Percentiles rank a stretch among this genome's conserved stretches.
These are phyloP conservation scores for Rousettus madagascariensis DNA, from an alignment of 2,797 vertebrate genomes.

Conservation along the genomic window DNA sequence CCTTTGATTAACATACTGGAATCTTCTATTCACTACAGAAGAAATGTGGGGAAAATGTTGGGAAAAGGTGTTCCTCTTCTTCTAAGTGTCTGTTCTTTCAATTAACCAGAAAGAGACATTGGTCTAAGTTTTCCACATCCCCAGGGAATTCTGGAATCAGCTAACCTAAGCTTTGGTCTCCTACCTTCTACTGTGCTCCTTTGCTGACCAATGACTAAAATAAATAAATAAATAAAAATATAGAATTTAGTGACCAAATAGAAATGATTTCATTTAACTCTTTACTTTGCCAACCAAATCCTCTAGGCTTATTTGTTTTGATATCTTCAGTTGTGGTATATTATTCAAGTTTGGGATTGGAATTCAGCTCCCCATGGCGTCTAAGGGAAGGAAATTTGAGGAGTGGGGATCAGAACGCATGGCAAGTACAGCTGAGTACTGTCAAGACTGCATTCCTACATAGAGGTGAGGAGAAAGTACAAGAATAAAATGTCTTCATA, in stretches of 20 bases:
- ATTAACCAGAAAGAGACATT: not conserved
- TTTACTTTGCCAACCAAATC: not conserved
- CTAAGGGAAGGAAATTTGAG: slow-evolving; percentile 38
- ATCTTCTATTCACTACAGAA: not conserved
- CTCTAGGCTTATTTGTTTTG: slow-evolving; percentile 22
- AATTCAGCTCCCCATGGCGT: not conserved
- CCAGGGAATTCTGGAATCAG: not conserved
- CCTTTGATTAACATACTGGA: not conserved
- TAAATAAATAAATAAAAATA: not conserved
- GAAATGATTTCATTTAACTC: slow-evolving; percentile 20
- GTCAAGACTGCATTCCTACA: not conserved
- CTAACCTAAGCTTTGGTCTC: not conserved
- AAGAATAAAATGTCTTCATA: slow-evolving; percentile 24
- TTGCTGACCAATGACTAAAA: not conserved
- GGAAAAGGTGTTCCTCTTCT: not conserved
- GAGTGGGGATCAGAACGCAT: not conserved
- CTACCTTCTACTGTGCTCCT: not conserved
- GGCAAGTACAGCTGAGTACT: not conserved
- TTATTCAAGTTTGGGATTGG: not conserved
- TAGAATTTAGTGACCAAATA: slow-evolving; percentile 31
- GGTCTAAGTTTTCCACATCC: slow-evolving; percentile 30
- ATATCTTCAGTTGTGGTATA: slow-evolving; percentile 38
- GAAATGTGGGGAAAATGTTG: not conserved
- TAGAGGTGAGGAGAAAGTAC: slow-evolving; percentile 4
- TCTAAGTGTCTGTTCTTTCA: slow-evolving; percentile 33